These are phyloP conservation scores for Petromus typicus DNA, from an alignment of 2,113 vertebrate genomes.

Conservation along the genomic window DNA sequence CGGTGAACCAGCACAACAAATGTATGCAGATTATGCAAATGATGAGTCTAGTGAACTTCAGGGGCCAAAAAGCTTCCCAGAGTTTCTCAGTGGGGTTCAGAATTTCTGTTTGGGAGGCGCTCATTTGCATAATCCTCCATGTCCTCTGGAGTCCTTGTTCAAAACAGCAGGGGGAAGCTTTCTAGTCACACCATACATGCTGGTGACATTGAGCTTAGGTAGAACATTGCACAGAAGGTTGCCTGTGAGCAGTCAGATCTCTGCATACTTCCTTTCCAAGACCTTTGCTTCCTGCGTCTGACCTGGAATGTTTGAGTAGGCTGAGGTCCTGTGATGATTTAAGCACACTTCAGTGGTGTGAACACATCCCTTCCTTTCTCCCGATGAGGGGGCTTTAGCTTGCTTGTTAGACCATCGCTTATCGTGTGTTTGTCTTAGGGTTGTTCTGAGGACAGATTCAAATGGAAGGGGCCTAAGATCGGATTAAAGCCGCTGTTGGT, in stretches of 20 bases:
- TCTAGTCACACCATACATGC: slow-evolving; percentile 45
- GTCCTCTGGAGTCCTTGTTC: slow-evolving; percentile 33
- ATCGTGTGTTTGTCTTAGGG: background rate
- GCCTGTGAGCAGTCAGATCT: background rate
- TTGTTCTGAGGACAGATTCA: background rate
- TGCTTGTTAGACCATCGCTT: background rate
- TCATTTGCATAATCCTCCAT: slow-evolving; percentile 49
- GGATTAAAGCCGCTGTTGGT: background rate
- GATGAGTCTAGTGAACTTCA: slow-evolving; percentile 30
- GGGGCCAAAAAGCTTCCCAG: slow-evolving; percentile 44
- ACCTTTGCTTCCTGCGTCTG: background rate
- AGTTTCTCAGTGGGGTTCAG: slow-evolving; percentile 52
- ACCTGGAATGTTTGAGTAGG: background rate
- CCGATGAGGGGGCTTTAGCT: background rate
- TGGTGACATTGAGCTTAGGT: background rate
- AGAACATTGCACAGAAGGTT: slow-evolving; percentile 41
- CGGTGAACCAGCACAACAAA: slow-evolving; percentile 35
- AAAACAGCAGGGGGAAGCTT: slow-evolving; percentile 47
- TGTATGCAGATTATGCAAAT: slow-evolving; percentile 54
- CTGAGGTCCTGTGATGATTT: background rate
- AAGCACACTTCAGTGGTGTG: background rate
- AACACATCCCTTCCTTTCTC: background rate
- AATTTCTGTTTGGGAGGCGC: slow-evolving; percentile 26
- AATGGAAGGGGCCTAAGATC: background rate
- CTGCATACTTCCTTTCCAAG: background rate